phyloP scores from a whole-genome alignment of 2,888 invertebrate species.

The Tetheella fluctuosa region DNA sequence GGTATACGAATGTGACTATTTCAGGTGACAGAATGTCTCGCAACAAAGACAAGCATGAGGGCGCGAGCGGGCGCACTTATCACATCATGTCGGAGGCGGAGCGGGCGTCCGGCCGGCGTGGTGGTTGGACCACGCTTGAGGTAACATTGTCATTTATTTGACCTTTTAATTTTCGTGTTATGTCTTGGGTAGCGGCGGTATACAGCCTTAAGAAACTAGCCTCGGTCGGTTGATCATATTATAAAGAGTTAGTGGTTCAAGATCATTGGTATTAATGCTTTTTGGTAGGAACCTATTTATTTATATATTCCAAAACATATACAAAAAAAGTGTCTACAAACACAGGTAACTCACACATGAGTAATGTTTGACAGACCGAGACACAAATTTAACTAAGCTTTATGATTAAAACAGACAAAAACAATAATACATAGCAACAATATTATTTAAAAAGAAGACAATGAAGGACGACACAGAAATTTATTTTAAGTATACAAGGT shows the following conservation, averaged over 20 bases:
- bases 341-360: too few species aligned
- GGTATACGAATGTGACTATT: constrained; percentile 31
- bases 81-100: constrained; percentile 97
- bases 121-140: constrained; percentile 96
- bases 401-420: too few species aligned
- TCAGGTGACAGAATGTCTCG: constrained; percentile 87
- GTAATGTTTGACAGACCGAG: too few species aligned
- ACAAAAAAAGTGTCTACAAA: too few species aligned
- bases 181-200: too few species aligned
- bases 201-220: neutral
- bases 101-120: constrained; percentile 95
- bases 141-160: constrained; percentile 77
- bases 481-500: too few species aligned
- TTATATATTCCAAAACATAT: too few species aligned
- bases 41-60: constrained; percentile 96
- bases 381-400: too few species aligned
- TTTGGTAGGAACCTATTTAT: too few species aligned
- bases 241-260: neutral
- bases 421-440: too few species aligned
- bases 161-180: neutral
- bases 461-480: too few species aligned
- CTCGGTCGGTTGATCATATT: neutral
- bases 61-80: constrained; percentile 91
- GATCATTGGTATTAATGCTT: neutral
- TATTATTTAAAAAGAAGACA: too few species aligned